A percentile compares a stretch with the other conserved stretches of the same genome.
phyloP scores from a whole-genome alignment of 2,113 vertebrate genomes.

The Thermophis baileyi region DNA sequence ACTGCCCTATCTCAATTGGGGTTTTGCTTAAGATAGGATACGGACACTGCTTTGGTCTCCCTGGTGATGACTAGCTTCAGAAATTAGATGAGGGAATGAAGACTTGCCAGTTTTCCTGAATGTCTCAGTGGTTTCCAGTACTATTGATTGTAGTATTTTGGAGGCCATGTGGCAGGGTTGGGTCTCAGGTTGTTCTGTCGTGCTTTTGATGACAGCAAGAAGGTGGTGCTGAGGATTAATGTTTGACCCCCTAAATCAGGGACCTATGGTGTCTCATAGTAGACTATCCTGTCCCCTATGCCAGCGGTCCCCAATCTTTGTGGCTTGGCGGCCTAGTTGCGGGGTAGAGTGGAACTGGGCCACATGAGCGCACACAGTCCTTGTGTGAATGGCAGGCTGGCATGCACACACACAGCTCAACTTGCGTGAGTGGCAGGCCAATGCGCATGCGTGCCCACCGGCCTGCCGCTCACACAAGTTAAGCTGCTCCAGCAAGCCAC shows the following conservation, averaged over 20 bases:
- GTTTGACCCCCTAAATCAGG: background rate
- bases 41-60: background rate
- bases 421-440: background rate
- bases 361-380: background rate
- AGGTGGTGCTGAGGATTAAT: background rate
- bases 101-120: background rate
- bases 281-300: background rate
- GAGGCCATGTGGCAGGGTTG: background rate
- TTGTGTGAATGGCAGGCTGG: background rate
- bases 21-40: background rate
- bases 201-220: background rate
- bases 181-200: background rate
- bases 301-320: background rate
- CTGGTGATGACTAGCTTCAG: background rate
- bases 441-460: accelerated
- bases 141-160: background rate
- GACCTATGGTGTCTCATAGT: background rate
- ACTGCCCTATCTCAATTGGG: background rate
- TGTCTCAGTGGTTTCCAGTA: background rate
- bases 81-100: background rate
- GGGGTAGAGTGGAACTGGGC: background rate
- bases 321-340: no score
- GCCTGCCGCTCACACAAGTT: no score
- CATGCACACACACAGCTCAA: background rate
- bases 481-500: no score